Evolutionary conservation across 2,113 vertebrate species (phyloP).

Genomic region (Laterallus jamaicensis): DNA sequence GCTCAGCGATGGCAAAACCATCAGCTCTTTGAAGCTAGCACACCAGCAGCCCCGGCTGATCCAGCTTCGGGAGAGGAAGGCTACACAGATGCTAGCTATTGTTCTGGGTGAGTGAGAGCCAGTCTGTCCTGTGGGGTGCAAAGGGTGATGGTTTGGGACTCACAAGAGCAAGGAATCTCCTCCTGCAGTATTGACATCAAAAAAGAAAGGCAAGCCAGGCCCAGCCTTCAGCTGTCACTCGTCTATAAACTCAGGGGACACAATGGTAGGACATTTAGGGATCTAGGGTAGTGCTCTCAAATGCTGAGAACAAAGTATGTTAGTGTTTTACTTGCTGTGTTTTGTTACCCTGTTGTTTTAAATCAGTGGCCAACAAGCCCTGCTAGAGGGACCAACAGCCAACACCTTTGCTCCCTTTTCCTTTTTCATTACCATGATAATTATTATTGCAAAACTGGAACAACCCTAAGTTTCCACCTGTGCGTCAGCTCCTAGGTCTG

Average conservation of each 20-base stretch:
- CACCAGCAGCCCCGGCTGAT: slow-evolving; percentile 75
- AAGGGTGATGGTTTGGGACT: neutral
- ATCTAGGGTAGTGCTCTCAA: neutral
- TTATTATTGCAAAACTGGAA: neutral
- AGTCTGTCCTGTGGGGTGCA: neutral
- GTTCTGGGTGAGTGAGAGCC: slow-evolving; percentile 86
- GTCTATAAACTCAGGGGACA: neutral
- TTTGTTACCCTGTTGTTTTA: neutral
- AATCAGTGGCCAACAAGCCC: neutral
- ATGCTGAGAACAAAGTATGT: neutral
- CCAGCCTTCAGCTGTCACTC: neutral
- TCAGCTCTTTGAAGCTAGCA: slow-evolving; percentile 76
- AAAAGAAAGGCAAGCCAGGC: neutral
- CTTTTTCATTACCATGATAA: neutral
- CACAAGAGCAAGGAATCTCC: neutral
- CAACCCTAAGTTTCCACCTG: neutral
- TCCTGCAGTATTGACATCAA: neutral
- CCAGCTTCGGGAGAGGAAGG: slow-evolving; percentile 91
- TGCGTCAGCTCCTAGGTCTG: neutral
- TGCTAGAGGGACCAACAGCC: neutral
- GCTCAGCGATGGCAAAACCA: slow-evolving; percentile 81
- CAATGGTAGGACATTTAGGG: neutral
- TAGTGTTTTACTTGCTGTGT: neutral
- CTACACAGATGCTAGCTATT: slow-evolving; percentile 93
- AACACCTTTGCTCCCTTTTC: neutral